A percentile compares a stretch with the other conserved stretches of the same genome.
phyloP scores from a whole-genome alignment of 1,140 invertebrate genomes.

The Oppia nitens region DNA sequence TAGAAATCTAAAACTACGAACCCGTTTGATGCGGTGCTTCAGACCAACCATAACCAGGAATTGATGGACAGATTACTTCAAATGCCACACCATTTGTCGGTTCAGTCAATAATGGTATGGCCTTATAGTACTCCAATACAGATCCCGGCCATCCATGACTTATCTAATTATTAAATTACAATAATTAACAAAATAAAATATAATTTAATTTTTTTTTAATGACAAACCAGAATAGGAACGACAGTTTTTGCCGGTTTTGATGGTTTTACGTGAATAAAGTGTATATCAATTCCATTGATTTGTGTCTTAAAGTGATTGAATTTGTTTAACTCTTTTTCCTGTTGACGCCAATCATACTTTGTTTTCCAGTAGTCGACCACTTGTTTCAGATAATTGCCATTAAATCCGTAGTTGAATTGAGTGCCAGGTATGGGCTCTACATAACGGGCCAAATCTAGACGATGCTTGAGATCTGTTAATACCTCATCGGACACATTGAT shows the following conservation, averaged over 20 bases:
- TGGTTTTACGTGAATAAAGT: constrained; percentile 36
- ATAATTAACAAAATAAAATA: too few species aligned
- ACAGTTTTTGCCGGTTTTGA: constrained; percentile 14
- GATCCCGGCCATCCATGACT: constrained; percentile 76
- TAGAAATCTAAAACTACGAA: background rate
- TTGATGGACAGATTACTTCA: constrained; percentile 58
- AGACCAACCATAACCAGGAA: constrained; percentile 71
- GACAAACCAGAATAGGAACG: constrained; percentile 3
- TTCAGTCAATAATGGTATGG: constrained; percentile 46
- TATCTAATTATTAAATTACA: too few species aligned
- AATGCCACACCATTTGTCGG: constrained; percentile 44
- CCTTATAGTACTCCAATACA: constrained; percentile 63
- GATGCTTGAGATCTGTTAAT: constrained; percentile 14
- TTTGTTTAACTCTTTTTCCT: constrained; percentile 42
- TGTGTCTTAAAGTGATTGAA: constrained; percentile 26
- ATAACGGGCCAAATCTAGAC: constrained; percentile 11
- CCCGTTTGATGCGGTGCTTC: constrained; percentile 37
- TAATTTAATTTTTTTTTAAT: too few species aligned
- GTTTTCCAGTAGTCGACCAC: constrained; percentile 52
- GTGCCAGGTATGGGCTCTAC: constrained; percentile 38
- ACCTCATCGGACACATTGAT: constrained; percentile 13
- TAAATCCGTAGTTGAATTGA: constrained; percentile 59
- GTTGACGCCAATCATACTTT: constrained; percentile 53
- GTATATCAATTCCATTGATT: constrained; percentile 52
- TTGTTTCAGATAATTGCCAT: constrained; percentile 45